Evolutionary conservation across 2,888 invertebrate genomes (phyloP).

Genomic region (Embidobia sp.): DNA sequence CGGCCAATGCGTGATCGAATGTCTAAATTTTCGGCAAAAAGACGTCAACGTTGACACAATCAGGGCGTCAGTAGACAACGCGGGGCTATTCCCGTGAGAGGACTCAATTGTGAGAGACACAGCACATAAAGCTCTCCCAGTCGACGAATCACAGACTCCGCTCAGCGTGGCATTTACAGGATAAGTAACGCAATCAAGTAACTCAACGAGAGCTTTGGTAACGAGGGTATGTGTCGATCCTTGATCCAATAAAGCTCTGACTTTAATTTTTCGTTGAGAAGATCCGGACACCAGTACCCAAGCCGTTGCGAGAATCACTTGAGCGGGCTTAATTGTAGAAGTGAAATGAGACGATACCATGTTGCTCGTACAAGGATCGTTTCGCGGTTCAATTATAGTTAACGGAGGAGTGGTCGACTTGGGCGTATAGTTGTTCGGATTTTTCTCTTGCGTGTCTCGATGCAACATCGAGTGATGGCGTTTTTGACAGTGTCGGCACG

Average conservation of each 20-base stretch:
- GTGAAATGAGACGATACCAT: no score
- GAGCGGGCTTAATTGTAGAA: background rate
- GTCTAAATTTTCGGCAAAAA: background rate
- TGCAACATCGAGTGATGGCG: slow-evolving; percentile 17
- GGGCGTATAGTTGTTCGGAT: background rate
- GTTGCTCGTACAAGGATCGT: no score
- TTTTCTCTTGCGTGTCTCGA: no score
- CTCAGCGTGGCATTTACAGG: background rate
- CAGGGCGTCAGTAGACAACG: no score
- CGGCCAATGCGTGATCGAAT: background rate
- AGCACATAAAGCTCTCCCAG: no score
- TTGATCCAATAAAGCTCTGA: slow-evolving; percentile 20
- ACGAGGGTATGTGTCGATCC: slow-evolving; percentile 10
- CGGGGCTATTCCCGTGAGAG: no score
- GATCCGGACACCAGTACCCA: background rate
- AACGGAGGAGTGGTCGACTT: no score
- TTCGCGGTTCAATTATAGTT: no score
- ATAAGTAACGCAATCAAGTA: background rate
- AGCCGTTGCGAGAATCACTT: slow-evolving; percentile 8
- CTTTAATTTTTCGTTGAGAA: background rate
- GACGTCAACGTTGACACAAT: slow-evolving; percentile 1
- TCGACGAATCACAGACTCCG: slow-evolving; percentile 5
- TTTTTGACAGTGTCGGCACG: slow-evolving; percentile 4
- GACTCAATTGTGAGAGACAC: no score
- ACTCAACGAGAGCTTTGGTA: background rate